These are phyloP conservation scores for Colaptes auratus DNA, from an alignment of 2,113 vertebrate species.

Conservation along the genomic window DNA sequence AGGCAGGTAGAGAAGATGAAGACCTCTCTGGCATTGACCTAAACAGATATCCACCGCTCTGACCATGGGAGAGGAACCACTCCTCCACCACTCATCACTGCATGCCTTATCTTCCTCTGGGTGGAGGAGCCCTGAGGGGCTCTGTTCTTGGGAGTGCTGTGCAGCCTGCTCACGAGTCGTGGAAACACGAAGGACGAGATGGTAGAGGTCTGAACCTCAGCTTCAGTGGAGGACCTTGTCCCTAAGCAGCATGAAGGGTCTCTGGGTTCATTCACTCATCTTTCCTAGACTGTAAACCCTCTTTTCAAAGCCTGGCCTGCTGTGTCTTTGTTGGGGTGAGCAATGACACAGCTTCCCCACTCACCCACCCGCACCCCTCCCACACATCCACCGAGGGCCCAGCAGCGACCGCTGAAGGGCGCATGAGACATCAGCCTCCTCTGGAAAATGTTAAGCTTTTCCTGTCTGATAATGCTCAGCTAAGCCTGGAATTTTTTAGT, in stretches of 20 bases:
- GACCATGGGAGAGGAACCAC: not conserved
- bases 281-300: not conserved
- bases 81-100: not conserved
- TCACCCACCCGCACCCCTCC: conserved; percentile 18
- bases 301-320: not conserved
- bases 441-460: conserved; percentile 77
- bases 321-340: conserved; percentile 9
- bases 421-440: conserved; percentile 10
- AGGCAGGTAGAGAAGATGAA: not conserved
- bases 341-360: conserved; percentile 8
- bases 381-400: not conserved
- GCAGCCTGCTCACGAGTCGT: not conserved
- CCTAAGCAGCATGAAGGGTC: not conserved
- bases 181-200: not conserved
- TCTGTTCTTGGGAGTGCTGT: not conserved
- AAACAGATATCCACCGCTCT: not conserved
- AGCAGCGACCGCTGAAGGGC: conserved; percentile 34
- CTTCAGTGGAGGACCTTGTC: not conserved
- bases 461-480: conserved; percentile 52
- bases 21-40: not conserved
- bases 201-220: not conserved
- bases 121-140: not conserved
- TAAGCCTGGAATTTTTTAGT: conserved; percentile 29
- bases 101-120: not conserved
- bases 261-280: not conserved